These are phyloP conservation scores for Chelidonichthys spinosus DNA, from an alignment of 2,797 vertebrate species.

Conservation along the genomic window DNA sequence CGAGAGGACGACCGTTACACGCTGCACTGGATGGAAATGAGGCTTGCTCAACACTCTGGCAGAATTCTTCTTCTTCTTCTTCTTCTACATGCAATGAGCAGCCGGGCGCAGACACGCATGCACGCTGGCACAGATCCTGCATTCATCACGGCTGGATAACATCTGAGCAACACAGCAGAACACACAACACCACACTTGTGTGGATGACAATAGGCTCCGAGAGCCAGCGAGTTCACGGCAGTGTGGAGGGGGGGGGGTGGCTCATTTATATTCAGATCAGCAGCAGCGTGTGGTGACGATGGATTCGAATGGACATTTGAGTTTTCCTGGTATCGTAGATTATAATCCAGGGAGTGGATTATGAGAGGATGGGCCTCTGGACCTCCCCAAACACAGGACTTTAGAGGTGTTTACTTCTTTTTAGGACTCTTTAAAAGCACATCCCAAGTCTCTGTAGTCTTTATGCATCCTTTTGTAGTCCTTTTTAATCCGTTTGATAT, in stretches of 20 bases:
- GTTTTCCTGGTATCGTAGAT: no score
- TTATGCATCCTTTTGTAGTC: no score
- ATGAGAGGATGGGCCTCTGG: neutral
- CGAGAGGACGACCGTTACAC: slow-evolving; percentile 70
- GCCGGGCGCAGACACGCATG: slow-evolving; percentile 18
- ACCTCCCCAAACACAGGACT: no score
- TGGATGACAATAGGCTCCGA: slow-evolving; percentile 28
- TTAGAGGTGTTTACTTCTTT: no score
- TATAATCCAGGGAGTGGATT: neutral
- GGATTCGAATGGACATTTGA: slow-evolving; percentile 16
- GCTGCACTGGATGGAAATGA: slow-evolving; percentile 75
- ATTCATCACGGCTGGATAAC: slow-evolving; percentile 34
- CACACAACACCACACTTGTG: slow-evolving; percentile 27
- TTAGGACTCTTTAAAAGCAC: no score
- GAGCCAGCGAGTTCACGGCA: slow-evolving; percentile 18
- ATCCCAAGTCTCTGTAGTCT: no score
- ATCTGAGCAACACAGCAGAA: slow-evolving; percentile 1
- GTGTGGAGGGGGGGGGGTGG: neutral
- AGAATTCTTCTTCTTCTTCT: no score
- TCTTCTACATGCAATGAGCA: slow-evolving; percentile 38
- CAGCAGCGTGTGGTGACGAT: neutral
- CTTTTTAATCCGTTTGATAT: no score
- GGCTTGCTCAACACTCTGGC: slow-evolving; percentile 22
- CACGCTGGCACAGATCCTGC: slow-evolving; percentile 47
- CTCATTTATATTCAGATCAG: slow-evolving; percentile 28